Base-by-base conservation (phyloP, 2,888 invertebrate genomes). In the Cryptocephalus primarius region DNA sequence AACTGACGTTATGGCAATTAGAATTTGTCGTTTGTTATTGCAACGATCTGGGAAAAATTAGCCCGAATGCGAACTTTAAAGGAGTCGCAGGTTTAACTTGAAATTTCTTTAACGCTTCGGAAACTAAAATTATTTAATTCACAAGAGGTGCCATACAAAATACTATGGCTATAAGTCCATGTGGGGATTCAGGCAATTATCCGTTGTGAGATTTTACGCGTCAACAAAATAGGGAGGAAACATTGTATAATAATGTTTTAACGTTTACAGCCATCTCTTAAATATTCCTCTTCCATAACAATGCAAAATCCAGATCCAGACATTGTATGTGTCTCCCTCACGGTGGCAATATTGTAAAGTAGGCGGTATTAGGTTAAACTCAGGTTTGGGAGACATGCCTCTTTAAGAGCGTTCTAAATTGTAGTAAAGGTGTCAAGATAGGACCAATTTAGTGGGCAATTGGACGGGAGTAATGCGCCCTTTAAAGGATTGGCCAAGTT, bases 401-500 rank as follows among this genome's bases (percentile, higher is more conserved):
- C 60, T 58, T 57, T 58, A 58, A 57, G 60, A 59, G 58, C 60
- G 57, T 57, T 54, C 62, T 64, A 62, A 60, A 61, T 62, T 59
- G 67, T 64, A 66, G 65, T 66, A 67, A 67, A 68, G 67, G 69
- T 69, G 69, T 68, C 69, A 68, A 69, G 69, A 69, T 69, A 69
- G 68, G 63, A 62, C 63, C 67, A 68, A 69, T 69, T 69, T 69
- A 69, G 64, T 64, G 67, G 66, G 66, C 69, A 67, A 68, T 69
- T 67, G 67, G 65, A 67, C 63, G 66, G 65, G 66, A 67, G 66
- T 68, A 68, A 69, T 67, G 67, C 62, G 64, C 63, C 65, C 66
- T 65, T 65, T 65, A 69, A 67, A 69, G 67, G 69, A 67, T 66
- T 64, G 68, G 63, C 66, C 64, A 63, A 66, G 66, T 65, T 63